Evolutionary conservation across 2,888 invertebrate species (phyloP).

Genomic region (Oasisia sp.): DNA sequence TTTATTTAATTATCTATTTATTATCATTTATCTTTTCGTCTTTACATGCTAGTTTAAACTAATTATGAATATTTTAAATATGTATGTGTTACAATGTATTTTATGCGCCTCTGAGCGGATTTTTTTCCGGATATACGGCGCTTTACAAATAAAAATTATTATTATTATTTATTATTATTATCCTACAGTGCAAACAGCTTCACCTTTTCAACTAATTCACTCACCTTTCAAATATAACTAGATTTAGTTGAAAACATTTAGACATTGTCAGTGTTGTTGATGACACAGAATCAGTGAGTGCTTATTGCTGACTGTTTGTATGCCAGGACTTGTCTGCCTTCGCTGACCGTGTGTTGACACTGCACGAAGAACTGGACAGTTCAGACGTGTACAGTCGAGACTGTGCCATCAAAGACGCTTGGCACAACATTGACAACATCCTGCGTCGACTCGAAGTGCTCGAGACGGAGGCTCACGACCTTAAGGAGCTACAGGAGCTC

Average conservation of each 20-base stretch:
- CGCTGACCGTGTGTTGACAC: conserved; percentile 54
- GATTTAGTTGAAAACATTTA: not conserved
- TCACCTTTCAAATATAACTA: not conserved
- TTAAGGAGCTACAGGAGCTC: conserved; percentile 64
- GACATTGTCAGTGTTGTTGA: not conserved
- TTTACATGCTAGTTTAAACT: too few species aligned
- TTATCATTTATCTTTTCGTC: too few species aligned
- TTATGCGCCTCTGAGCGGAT: too few species aligned
- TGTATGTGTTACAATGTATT: too few species aligned
- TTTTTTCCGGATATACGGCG: too few species aligned
- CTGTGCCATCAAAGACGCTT: conserved; percentile 56
- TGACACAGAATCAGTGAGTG: not conserved
- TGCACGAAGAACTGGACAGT: conserved; percentile 56
- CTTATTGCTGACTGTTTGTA: too few species aligned
- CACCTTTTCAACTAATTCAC: not conserved
- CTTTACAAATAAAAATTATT: too few species aligned
- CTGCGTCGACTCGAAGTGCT: conserved; percentile 56
- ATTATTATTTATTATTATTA: too few species aligned
- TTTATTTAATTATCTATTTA: too few species aligned
- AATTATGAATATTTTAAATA: too few species aligned
- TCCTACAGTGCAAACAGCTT: not conserved
- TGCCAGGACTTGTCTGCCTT: conserved; percentile 62
- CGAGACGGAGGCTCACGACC: conserved; percentile 65
- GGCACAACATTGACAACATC: conserved; percentile 58
- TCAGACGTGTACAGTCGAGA: conserved; percentile 61